Conservation (phyloP, 2,113 vertebrate species). For the Poecilia latipinna region DNA sequence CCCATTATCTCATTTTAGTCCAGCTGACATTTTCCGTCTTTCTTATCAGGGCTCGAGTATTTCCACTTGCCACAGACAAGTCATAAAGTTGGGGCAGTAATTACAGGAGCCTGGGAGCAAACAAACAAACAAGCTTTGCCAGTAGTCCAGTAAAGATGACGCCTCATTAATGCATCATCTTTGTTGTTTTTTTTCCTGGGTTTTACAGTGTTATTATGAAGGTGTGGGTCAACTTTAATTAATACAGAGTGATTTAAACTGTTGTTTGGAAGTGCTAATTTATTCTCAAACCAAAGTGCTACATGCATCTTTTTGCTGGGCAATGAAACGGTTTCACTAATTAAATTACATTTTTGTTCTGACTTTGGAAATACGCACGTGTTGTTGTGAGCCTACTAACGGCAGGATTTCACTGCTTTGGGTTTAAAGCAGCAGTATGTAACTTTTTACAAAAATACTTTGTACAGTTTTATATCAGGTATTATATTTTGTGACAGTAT, state of each 20-base stretch:
- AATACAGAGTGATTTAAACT: conserved; percentile 1
- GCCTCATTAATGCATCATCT: conserved; percentile 18
- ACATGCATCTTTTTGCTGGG: background rate
- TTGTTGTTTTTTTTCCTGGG: background rate
- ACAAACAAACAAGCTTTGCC: conserved; percentile 27
- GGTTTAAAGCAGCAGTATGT: no score
- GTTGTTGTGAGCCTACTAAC: background rate
- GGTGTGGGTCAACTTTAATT: conserved; percentile 5
- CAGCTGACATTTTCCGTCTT: conserved; percentile 15
- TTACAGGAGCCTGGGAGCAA: conserved; percentile 15
- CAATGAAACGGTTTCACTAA: background rate
- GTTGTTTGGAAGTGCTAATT: background rate
- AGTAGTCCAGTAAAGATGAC: background rate
- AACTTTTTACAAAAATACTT: no score
- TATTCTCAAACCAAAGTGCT: background rate
- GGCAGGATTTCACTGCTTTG: no score
- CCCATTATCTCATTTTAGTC: conserved; percentile 35
- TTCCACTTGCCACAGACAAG: background rate
- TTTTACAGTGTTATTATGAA: background rate
- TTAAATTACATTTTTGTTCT: background rate
- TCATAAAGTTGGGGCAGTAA: background rate
- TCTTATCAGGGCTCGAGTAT: conserved; percentile 10
- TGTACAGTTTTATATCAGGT: no score
- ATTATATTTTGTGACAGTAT: no score
- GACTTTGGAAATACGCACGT: background rate